These are phyloP conservation scores for Dioctria linearis DNA, from an alignment of 2,888 invertebrate species.

Conservation along the genomic window DNA sequence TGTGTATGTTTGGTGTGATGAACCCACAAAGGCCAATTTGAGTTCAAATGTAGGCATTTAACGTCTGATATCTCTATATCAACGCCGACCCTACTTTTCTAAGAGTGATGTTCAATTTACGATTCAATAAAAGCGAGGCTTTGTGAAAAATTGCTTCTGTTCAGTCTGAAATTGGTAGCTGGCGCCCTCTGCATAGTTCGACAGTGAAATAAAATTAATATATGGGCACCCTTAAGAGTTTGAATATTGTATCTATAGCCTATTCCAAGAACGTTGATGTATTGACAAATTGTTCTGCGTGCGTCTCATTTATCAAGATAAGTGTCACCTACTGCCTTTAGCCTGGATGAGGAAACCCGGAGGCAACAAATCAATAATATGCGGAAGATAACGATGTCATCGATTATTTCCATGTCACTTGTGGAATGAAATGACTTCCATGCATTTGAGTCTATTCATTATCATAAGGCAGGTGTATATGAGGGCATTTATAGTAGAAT, in stretches of 20 bases:
- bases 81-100: background rate
- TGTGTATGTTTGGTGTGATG: background rate
- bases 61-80: background rate
- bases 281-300: conserved; percentile 33
- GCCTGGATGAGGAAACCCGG: background rate
- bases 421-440: conserved; percentile 13
- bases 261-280: conserved; percentile 28
- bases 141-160: conserved; percentile 30
- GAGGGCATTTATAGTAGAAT: too few relatives aligned
- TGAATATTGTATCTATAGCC: conserved; percentile 29
- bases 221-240: background rate
- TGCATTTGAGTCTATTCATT: conserved; percentile 18
- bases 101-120: conserved; percentile 30
- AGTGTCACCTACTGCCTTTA: conserved; percentile 5
- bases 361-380: conserved; percentile 30
- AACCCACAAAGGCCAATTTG: background rate
- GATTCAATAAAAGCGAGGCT: conserved; percentile 27
- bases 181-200: background rate
- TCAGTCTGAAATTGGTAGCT: conserved; percentile 8
- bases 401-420: conserved; percentile 28
- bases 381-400: conserved; percentile 44
- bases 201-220: conserved; percentile 5
- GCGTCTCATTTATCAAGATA: conserved; percentile 40
- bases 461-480: too few relatives aligned
- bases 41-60: background rate